Evolutionary conservation across 1,140 invertebrate genomes (phyloP).

Genomic region (Neoseiulus cucumeris): DNA sequence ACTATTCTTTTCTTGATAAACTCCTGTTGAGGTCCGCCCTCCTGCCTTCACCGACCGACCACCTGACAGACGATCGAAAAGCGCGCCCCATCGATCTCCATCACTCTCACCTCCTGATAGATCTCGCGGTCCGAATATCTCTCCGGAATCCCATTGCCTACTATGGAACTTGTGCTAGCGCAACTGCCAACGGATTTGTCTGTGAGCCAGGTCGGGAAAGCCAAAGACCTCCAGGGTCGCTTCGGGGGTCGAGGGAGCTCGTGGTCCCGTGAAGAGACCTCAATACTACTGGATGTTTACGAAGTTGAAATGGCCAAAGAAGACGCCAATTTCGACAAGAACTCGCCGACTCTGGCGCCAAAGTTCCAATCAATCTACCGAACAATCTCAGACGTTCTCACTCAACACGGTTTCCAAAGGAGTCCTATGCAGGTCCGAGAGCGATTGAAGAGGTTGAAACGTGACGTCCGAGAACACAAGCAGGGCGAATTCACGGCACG

Average conservation of each 20-base stretch:
- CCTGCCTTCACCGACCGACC: no score
- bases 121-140: no score
- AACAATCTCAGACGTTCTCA: conserved; percentile 5
- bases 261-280: conserved; percentile 8
- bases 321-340: conserved; percentile 9
- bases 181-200: conserved; percentile 12
- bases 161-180: conserved; percentile 9
- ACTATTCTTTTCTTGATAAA: no score
- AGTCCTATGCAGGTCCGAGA: conserved; percentile 5
- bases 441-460: conserved; percentile 2
- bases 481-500: conserved; percentile 8
- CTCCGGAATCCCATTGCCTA: not conserved
- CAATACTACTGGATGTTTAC: conserved; percentile 1
- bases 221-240: conserved; percentile 8
- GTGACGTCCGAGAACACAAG: not conserved
- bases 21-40: no score
- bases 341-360: not conserved
- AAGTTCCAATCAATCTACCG: conserved; percentile 5
- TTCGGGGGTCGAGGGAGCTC: conserved; percentile 2
- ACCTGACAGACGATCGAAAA: no score
- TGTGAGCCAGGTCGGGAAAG: not conserved
- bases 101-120: no score
- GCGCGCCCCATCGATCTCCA: no score
- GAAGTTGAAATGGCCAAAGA: conserved; percentile 10
- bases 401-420: not conserved